phyloP scores from a whole-genome alignment of 2,113 vertebrate genomes.

The Plecturocebus donacophilus region DNA sequence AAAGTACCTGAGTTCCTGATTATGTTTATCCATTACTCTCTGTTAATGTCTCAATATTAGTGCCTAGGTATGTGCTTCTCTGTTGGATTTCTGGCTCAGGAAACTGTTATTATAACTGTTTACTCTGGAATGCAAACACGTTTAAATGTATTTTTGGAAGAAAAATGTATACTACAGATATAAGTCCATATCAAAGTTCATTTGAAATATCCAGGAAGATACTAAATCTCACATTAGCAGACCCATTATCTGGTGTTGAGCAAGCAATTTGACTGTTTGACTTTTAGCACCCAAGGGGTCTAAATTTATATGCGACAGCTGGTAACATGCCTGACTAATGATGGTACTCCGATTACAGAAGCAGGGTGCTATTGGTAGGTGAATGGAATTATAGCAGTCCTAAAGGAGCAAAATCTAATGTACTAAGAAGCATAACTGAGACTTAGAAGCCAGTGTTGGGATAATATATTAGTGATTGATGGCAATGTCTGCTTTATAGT shows the following conservation, averaged over 20 bases:
- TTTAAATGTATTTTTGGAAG: background rate
- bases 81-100: background rate
- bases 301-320: background rate
- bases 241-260: background rate
- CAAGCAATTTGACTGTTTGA: background rate
- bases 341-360: too few species aligned
- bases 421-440: background rate
- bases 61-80: background rate
- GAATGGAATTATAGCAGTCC: background rate
- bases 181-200: background rate
- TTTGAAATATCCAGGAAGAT: background rate
- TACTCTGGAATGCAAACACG: background rate
- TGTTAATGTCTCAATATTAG: background rate
- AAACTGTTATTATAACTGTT: background rate
- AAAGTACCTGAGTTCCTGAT: background rate
- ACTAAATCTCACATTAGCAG: background rate
- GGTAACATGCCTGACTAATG: too few species aligned
- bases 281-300: background rate
- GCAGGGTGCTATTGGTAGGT: too few species aligned
- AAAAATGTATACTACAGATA: background rate
- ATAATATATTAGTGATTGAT: background rate
- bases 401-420: background rate
- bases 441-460: background rate
- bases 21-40: background rate
- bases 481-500: background rate